Base-by-base conservation (phyloP, 2,888 invertebrate genomes). In the Zootermopsis nevadensis region DNA sequence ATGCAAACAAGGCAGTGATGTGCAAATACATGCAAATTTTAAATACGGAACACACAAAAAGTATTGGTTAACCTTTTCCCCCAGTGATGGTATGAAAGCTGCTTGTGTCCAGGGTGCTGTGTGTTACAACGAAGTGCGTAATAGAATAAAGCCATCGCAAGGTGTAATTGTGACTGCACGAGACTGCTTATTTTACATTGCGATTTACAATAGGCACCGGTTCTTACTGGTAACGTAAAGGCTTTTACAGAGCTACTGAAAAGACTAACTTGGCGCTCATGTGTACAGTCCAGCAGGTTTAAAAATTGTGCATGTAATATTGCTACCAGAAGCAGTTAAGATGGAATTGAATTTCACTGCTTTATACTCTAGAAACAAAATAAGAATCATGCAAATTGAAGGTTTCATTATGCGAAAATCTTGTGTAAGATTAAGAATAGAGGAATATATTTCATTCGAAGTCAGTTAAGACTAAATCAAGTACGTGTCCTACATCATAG, bases 11-110 rank as follows among this genome's bases (percentile, higher is more conserved):
- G 33, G 33, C 69, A 33, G 22, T 69, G 33, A 22, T 33, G 69
- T 69, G 69, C 69, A 69, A 69, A 69, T 69, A 22, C 30, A 69
- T 69, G 69, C 33, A 69, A 69, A 69, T 69, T 69, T 69, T 33
- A 69, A 69, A 69, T 69, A 33, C 24, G 33, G 69, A 69, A 30
- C 4, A 6, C 33, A 22, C 19, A 69, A 69, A 69, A 69, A 69
- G 69, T 4, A 67, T 7, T 24, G 2, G 33, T 33, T 69, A 69
- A 69, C 69, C 30, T 33, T 69, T 24, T 33, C 33, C 30, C 24
- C 31, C 12, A n/a, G 27, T 12, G 0, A 60, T 60, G 48, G 48
- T 19, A 12, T 48, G 48, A 19, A 48, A 48, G 60, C 60, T 60
- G 60, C 60, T 27, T 12, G 8, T 8, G 60, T 27, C 60, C 60